These are phyloP conservation scores for Steinernema scapterisci DNA, from an alignment of 2,888 invertebrate genomes.

Conservation along the genomic window DNA sequence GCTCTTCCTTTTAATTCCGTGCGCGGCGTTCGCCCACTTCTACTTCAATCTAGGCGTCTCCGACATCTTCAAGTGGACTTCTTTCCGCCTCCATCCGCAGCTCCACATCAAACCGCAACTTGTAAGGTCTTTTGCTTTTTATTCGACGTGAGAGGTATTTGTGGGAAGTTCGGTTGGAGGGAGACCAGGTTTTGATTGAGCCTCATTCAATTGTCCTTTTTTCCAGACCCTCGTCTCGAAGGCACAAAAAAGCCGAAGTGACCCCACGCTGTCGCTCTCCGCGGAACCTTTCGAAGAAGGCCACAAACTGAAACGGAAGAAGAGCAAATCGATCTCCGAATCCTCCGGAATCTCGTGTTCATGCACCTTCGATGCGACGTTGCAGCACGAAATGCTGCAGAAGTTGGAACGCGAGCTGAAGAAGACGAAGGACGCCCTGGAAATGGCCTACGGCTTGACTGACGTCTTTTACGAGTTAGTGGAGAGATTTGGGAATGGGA, in stretches of 20 bases:
- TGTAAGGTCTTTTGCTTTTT: neutral
- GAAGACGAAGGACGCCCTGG: neutral
- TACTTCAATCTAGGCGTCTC: conserved; percentile 10
- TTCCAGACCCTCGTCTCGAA: conserved; percentile 6
- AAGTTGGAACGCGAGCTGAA: conserved; percentile 7
- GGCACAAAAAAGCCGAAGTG: neutral
- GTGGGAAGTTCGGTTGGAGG: no score
- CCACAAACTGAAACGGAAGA: neutral
- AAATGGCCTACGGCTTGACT: neutral
- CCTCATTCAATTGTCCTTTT: neutral
- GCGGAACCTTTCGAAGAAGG: neutral
- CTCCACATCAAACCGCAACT: conserved; percentile 21
- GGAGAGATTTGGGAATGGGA: neutral
- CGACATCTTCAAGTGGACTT: conserved; percentile 17
- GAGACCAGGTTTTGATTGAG: no score
- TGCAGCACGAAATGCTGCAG: neutral
- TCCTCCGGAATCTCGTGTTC: neutral
- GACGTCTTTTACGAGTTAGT: conserved; percentile 14
- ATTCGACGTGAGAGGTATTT: no score
- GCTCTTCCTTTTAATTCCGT: neutral
- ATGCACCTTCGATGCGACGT: neutral
- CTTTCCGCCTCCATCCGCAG: conserved; percentile 10
- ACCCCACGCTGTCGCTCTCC: conserved; percentile 12
- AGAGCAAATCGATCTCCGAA: conserved; percentile 24
- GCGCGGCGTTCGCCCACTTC: conserved; percentile 7